Evolutionary conservation across 1,140 invertebrate genomes (phyloP).

Genomic region (Drosophila saltans): DNA sequence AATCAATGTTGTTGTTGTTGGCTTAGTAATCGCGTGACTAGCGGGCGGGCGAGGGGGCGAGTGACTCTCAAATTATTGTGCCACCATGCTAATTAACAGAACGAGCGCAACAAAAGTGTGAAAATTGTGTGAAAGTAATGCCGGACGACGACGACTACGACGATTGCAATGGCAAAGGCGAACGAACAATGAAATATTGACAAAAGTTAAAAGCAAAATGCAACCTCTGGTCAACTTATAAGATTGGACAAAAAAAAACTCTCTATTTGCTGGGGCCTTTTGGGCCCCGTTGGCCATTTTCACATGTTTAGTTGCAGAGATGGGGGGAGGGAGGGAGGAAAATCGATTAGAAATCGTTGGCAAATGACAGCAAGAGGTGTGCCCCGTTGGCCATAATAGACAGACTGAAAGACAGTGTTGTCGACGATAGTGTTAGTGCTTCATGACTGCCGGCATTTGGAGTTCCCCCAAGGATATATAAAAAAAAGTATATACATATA

Average conservation of each 20-base stretch:
- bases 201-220: conserved; percentile 52
- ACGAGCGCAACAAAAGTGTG: conserved; percentile 59
- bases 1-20: conserved; percentile 33
- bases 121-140: conserved; percentile 69
- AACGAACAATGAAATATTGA: conserved; percentile 67
- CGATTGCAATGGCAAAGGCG: conserved; percentile 13
- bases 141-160: conserved; percentile 8
- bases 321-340: conserved; percentile 52
- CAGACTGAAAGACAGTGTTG: conserved; percentile 39
- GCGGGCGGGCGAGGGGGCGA: conserved; percentile 50
- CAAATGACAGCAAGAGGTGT: conserved; percentile 79
- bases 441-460: conserved; percentile 31
- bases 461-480: conserved; percentile 41
- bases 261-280: conserved; percentile 21
- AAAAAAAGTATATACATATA: background rate
- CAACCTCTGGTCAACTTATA: conserved; percentile 25
- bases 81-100: conserved; percentile 73
- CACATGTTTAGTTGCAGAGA: conserved; percentile 39
- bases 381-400: conserved; percentile 62
- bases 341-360: conserved; percentile 79
- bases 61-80: conserved; percentile 44
- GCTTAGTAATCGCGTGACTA: background rate
- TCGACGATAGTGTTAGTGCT: conserved; percentile 40
- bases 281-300: conserved; percentile 43
- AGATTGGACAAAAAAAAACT: background rate